These are phyloP conservation scores for Steatocranus sp. DNA, from an alignment of 2,797 vertebrate species.

Conservation along the genomic window DNA sequence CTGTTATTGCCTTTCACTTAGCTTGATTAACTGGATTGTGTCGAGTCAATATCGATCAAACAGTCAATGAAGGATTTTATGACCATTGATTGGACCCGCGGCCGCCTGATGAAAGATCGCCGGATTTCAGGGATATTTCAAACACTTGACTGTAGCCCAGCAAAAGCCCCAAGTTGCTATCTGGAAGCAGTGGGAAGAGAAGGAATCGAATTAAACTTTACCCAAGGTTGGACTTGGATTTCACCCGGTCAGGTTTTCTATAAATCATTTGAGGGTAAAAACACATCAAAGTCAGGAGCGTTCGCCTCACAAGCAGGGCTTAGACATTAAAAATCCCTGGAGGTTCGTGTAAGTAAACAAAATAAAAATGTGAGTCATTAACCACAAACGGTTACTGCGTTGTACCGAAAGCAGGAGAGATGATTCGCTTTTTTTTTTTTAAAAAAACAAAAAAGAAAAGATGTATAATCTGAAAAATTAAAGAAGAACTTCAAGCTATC, in stretches of 20 bases:
- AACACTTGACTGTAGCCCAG: background rate
- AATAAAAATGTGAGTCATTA: slow-evolving; percentile 50
- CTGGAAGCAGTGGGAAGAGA: background rate
- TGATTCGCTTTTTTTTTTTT: background rate
- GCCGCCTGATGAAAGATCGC: slow-evolving; percentile 6
- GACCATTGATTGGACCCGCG: slow-evolving; percentile 41
- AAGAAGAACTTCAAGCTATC: background rate
- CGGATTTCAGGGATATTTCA: background rate
- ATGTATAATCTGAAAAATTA: background rate
- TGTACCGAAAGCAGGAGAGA: slow-evolving; percentile 1
- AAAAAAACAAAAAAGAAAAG: background rate
- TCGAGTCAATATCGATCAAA: slow-evolving; percentile 49
- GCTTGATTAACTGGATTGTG: slow-evolving; percentile 51
- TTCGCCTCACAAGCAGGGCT: slow-evolving; percentile 21
- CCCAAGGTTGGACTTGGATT: slow-evolving; percentile 24
- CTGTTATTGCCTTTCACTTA: slow-evolving; percentile 58
- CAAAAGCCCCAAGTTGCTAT: slow-evolving; percentile 7
- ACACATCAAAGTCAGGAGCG: slow-evolving; percentile 30
- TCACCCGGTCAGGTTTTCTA: slow-evolving; percentile 14
- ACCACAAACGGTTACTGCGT: slow-evolving; percentile 30
- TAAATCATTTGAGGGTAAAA: background rate
- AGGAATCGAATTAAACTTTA: slow-evolving; percentile 4
- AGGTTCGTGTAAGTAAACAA: slow-evolving; percentile 29
- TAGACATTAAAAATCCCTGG: slow-evolving; percentile 41
- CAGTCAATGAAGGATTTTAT: slow-evolving; percentile 53